Conservation (phyloP, 2,113 vertebrate species). For the Orthonyx spaldingii region DNA sequence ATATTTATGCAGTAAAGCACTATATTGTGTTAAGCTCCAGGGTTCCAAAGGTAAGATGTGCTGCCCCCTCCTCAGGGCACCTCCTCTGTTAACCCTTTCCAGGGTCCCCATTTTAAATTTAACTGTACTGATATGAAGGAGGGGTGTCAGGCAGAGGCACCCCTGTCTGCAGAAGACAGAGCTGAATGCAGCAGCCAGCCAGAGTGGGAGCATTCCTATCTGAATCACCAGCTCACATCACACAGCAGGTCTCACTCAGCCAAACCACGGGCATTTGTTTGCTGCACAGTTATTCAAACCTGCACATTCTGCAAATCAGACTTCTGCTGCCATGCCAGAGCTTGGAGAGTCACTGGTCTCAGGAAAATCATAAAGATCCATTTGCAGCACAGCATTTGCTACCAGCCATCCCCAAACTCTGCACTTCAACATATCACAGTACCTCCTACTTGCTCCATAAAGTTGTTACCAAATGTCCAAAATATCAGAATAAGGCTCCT, state of each 20-base stretch:
- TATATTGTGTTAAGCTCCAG: background rate
- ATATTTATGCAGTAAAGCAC: background rate
- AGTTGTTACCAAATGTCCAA: background rate
- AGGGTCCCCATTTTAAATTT: background rate
- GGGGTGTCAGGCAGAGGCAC: background rate
- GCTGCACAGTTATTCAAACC: background rate
- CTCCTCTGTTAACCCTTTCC: background rate
- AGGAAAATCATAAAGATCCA: background rate
- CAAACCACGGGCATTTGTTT: background rate
- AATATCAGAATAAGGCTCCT: background rate
- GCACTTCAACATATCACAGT: background rate
- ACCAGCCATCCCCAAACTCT: background rate
- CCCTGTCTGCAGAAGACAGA: background rate
- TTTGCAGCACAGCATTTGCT: background rate
- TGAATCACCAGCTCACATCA: background rate
- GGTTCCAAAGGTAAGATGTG: background rate
- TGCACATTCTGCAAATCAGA: background rate
- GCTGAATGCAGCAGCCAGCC: background rate
- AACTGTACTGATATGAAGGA: rapidly evolving
- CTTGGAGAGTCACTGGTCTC: rapidly evolving
- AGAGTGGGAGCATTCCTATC: background rate
- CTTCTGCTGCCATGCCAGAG: background rate
- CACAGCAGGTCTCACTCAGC: background rate
- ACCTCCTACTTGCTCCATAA: background rate
- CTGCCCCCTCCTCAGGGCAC: background rate